These are phyloP conservation scores for Peromyscus eremicus DNA, from an alignment of 2,797 vertebrate genomes.

Conservation along the genomic window DNA sequence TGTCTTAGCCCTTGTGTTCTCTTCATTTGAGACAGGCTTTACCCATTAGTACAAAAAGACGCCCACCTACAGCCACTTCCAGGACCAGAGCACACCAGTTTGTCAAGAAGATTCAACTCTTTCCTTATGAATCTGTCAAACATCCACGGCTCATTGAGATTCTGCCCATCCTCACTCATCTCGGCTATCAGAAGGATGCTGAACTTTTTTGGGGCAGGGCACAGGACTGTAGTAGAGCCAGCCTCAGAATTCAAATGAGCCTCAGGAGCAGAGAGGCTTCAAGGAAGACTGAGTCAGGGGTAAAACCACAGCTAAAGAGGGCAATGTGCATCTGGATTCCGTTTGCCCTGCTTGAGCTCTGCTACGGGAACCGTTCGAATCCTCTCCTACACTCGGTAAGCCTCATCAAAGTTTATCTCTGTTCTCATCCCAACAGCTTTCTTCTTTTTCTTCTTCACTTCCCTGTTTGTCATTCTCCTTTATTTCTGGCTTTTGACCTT, in stretches of 20 bases:
- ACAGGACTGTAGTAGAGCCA: background rate
- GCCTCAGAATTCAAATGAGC: background rate
- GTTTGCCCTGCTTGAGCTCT: background rate
- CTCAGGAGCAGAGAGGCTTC: background rate
- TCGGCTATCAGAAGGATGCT: background rate
- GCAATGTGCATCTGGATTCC: background rate
- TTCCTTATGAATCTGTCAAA: background rate
- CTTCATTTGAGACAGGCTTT: background rate
- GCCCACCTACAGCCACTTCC: background rate
- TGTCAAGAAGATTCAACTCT: background rate
- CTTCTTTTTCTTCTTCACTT: background rate
- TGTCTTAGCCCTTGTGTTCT: background rate
- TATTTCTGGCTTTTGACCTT: constrained; percentile 46
- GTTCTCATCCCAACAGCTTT: background rate
- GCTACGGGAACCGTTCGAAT: constrained; percentile 8
- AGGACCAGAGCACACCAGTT: background rate
- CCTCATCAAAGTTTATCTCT: background rate
- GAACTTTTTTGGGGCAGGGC: background rate
- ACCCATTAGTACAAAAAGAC: background rate
- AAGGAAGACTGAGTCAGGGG: background rate
- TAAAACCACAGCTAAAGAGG: background rate
- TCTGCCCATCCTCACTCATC: background rate
- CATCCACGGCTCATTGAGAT: background rate
- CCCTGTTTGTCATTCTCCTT: background rate
- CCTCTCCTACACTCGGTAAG: background rate